Evolutionary conservation across 2,113 vertebrate species (phyloP), one percentile per base, ranked within the genome.

Genomic region (Periophthalmodon schlosseri): DNA sequence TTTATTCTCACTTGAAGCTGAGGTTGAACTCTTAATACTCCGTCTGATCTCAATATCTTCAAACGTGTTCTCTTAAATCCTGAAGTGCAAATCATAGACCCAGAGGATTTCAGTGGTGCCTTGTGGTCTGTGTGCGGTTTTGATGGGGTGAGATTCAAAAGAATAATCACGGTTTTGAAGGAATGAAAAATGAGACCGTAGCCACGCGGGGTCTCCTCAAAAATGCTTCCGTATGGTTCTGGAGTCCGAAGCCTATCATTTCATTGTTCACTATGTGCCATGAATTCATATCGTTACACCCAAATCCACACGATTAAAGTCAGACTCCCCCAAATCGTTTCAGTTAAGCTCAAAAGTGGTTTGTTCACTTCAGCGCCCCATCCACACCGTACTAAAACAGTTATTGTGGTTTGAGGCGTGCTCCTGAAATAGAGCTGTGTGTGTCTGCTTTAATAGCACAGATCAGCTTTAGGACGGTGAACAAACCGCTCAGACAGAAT

Each of bases 71-170:
- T 68, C 84, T 82, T 84, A 86, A 90, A 88, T 88, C 85, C 82
- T 82, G 21, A 88, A 78, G 90, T 91, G 89, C 81, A 90, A 91
- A 90, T 91, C 85, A 86, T 13, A 87, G 86, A 79, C 85, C 82
- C 79, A 2, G 56, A 87, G 89, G 88, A 90, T 91, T 83, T 76
- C 79, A 68, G 80, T 82, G 90, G 91, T 91, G 89, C 90, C 89
- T 87, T 72, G 78, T 86, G 87, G 91, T 91, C 91, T 92, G 90
- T 84, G 82, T 67, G 77, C 77, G 86, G 86, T 89, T 88, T 85
- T 80, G 86, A 86, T 88, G 90, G 86, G 88, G 89, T 84, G 87
- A 88, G 89, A 91, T 83, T 90, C 90, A 91, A 91, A 91, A 88
- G 90, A 91, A 91, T 91, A 92, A 91, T 91, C 90, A 87, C 84